Conservation (phyloP, 2,113 vertebrate genomes). For the Loxodonta africana region DNA sequence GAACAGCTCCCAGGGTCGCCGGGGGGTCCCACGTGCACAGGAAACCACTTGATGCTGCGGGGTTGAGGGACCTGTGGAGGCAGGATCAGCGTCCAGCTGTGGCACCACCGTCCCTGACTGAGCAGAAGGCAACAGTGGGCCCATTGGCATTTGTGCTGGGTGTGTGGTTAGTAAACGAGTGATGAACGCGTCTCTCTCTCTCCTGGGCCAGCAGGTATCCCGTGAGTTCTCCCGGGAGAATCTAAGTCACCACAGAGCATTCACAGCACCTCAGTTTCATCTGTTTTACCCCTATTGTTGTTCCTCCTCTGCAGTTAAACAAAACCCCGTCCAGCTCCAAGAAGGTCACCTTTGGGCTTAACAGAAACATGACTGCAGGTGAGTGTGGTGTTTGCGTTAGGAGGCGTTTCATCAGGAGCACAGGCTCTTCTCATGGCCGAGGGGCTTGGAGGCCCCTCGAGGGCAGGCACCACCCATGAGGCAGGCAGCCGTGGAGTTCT, state of each 20-base stretch:
- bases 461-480: not conserved
- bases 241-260: not conserved
- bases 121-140: not conserved
- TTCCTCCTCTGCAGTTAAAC: constrained; percentile 81
- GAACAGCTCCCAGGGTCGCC: not conserved
- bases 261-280: not conserved
- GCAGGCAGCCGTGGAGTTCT: too few species aligned
- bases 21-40: not conserved
- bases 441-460: not conserved
- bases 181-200: not conserved
- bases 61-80: not conserved
- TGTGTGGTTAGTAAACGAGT: not conserved
- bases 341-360: constrained; percentile 93
- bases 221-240: not conserved
- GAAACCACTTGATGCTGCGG: not conserved
- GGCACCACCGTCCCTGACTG: not conserved
- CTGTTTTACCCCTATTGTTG: too few species aligned
- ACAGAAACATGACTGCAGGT: constrained; percentile 93
- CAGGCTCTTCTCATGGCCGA: not conserved
- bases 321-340: constrained; percentile 87
- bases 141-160: not conserved
- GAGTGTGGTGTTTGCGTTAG: constrained; percentile 27
- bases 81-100: not conserved
- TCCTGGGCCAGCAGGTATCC: not conserved
- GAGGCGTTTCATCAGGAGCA: not conserved